Evolutionary conservation across 2,888 invertebrate genomes (phyloP).

Genomic region (Eurytoma adleriae): DNA sequence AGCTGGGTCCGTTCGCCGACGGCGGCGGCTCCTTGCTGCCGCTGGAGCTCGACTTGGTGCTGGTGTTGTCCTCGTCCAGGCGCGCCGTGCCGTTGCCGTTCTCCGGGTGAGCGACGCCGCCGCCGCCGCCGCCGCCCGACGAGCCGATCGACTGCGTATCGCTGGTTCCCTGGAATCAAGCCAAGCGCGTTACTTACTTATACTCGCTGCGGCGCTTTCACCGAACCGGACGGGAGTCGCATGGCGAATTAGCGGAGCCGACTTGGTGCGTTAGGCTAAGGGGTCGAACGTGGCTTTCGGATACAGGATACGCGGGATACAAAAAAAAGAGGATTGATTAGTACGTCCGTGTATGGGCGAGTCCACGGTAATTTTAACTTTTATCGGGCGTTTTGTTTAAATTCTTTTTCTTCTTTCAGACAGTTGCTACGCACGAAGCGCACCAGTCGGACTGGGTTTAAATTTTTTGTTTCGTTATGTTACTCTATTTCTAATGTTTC

Average conservation of each 20-base stretch:
- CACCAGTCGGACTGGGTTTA: too few relatives aligned
- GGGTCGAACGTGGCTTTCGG: too few relatives aligned
- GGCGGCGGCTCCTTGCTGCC: slow-evolving; percentile 41
- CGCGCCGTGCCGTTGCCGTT: slow-evolving; percentile 37
- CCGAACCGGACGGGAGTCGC: neutral
- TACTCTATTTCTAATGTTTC: too few relatives aligned
- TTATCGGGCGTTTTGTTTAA: too few relatives aligned
- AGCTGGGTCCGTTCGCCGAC: slow-evolving; percentile 35
- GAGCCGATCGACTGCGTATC: slow-evolving; percentile 50
- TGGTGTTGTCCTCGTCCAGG: slow-evolving; percentile 42
- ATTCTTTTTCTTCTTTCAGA: neutral
- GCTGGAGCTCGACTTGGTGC: slow-evolving; percentile 48
- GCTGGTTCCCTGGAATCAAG: slow-evolving; percentile 44
- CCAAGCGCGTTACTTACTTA: neutral
- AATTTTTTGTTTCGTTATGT: too few relatives aligned
- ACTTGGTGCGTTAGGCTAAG: too few relatives aligned
- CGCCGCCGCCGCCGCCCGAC: slow-evolving; percentile 23
- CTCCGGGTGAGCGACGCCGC: slow-evolving; percentile 23
- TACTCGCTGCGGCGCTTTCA: neutral
- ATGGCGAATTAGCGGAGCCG: too few relatives aligned
- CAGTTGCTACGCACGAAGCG: too few relatives aligned
- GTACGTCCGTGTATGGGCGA: too few relatives aligned
- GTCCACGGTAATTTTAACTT: too few relatives aligned
- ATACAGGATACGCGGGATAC: too few relatives aligned
- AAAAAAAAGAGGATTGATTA: too few relatives aligned